Percentiles rank a stretch among this genome's conserved stretches.
These are phyloP conservation scores for Morbakka virulenta DNA, from an alignment of 30 jellyfish, hydroid and myxozoan species.

Conservation along the genomic window DNA sequence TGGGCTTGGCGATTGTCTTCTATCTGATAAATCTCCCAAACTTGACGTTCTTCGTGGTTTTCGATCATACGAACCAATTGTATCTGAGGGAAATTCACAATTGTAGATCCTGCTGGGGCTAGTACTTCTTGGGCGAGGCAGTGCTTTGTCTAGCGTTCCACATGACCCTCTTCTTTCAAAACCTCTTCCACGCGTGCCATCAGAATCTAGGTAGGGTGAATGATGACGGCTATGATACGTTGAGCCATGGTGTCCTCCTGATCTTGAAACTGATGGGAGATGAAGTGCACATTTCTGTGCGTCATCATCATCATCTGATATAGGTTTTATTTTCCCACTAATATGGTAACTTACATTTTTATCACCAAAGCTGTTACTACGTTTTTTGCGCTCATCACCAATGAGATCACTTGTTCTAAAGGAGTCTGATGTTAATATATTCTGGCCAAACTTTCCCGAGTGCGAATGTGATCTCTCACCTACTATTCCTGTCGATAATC, in stretches of 20 bases:
- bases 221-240: conserved; percentile 3
- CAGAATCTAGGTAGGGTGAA: not conserved
- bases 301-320: too few species aligned
- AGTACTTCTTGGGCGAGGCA: conserved; percentile 56
- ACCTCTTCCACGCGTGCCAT: too few species aligned
- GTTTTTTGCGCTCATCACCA: not conserved
- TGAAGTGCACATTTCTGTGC: not conserved
- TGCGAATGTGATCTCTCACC: too few species aligned
- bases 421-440: too few species aligned
- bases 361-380: not conserved
- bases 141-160: not conserved
- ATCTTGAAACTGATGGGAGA: not conserved
- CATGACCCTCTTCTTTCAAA: too few species aligned
- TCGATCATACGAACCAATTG: conserved; percentile 39
- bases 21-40: not conserved
- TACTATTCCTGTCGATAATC: too few species aligned
- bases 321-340: not conserved
- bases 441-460: too few species aligned
- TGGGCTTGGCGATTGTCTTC: not conserved
- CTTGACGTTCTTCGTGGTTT: conserved; percentile 20
- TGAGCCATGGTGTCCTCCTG: conserved; percentile 3
- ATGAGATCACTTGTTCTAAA: not conserved
- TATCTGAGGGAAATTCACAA: conserved; percentile 1
- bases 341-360: not conserved
- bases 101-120: too few species aligned